Evolutionary conservation across 2,888 invertebrate species (phyloP).

Genomic region (Parapristionchus giblindavisi): DNA sequence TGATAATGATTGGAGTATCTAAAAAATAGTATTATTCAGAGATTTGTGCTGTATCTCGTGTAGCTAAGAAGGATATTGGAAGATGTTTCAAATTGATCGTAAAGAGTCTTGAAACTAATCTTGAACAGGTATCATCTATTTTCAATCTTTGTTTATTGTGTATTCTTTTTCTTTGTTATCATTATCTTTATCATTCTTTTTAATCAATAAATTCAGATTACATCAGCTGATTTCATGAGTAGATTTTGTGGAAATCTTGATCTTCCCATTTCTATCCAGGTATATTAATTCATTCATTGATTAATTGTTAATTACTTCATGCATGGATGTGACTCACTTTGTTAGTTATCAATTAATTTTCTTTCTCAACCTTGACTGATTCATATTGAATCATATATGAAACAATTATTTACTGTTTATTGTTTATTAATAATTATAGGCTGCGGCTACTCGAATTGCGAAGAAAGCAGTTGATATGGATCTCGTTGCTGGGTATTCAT

Average conservation of each 20-base stretch:
- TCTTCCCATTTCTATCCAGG: slow-evolving; percentile 73
- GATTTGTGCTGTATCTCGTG: slow-evolving; percentile 93
- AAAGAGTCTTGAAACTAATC: slow-evolving; percentile 93
- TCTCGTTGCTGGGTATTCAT: slow-evolving; percentile 85
- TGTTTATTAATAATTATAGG: slow-evolving; percentile 43
- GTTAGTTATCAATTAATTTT: too few relatives aligned
- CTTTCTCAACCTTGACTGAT: too few relatives aligned
- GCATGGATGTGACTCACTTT: too few relatives aligned
- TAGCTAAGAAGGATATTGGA: slow-evolving; percentile 98
- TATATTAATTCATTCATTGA: background rate
- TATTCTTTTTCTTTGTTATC: background rate
- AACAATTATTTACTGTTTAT: slow-evolving; percentile 8
- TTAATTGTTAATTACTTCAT: too few relatives aligned
- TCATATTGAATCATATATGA: background rate
- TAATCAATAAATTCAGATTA: slow-evolving; percentile 78
- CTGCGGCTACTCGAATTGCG: slow-evolving; percentile 94
- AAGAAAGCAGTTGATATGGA: slow-evolving; percentile 94
- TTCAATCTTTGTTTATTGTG: background rate
- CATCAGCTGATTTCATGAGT: slow-evolving; percentile 94
- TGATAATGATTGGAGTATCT: background rate
- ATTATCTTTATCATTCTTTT: background rate
- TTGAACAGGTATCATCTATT: slow-evolving; percentile 83
- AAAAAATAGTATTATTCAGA: slow-evolving; percentile 74
- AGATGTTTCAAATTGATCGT: slow-evolving; percentile 95
- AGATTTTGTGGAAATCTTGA: slow-evolving; percentile 91